A percentile compares a stretch with the other conserved stretches of the same genome.
Conservation (phyloP, 2,113 vertebrate genomes). For the Aspidoscelis tigris region DNA sequence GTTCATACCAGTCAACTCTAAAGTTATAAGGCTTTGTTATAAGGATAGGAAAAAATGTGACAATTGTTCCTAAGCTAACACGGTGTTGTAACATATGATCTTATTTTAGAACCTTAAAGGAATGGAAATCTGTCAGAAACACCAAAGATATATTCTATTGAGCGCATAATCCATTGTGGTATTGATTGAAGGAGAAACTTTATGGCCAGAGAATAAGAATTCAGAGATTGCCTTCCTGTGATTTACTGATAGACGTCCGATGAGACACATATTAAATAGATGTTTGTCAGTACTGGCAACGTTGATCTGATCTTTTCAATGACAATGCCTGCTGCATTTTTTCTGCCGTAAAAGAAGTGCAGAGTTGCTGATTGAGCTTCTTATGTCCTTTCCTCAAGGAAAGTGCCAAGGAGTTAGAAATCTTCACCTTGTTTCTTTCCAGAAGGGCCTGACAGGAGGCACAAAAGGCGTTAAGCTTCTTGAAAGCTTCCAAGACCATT, state of each 20-base stretch:
- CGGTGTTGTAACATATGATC: not conserved
- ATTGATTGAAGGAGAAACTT: slow-evolving; percentile 20
- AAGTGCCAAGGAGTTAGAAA: slow-evolving; percentile 43
- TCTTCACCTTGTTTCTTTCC: slow-evolving; percentile 48
- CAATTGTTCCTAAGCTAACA: slow-evolving; percentile 11
- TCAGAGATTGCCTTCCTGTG: slow-evolving; percentile 28
- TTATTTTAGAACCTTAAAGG: not conserved
- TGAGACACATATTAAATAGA: slow-evolving; percentile 37
- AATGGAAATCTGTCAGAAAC: slow-evolving; percentile 15
- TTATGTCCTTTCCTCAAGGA: slow-evolving; percentile 44
- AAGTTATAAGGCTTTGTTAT: not conserved
- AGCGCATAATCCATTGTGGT: slow-evolving; percentile 27
- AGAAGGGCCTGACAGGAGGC: slow-evolving; percentile 7
- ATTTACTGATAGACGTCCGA: slow-evolving; percentile 26
- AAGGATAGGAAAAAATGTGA: not conserved
- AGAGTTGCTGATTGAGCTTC: slow-evolving; percentile 32
- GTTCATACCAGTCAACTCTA: not conserved
- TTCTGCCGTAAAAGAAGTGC: not conserved
- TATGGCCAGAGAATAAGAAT: slow-evolving; percentile 15
- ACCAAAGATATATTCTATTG: not conserved
- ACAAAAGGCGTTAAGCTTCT: slow-evolving; percentile 32
- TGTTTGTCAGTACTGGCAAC: slow-evolving; percentile 3
- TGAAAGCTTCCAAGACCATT: slow-evolving; percentile 38
- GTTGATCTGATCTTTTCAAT: slow-evolving; percentile 38
- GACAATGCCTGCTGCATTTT: slow-evolving; percentile 23